Percentiles rank a stretch among this genome's conserved stretches.
These are phyloP conservation scores for Anguilla anguilla DNA, from an alignment of 2,797 vertebrate species.

Conservation along the genomic window DNA sequence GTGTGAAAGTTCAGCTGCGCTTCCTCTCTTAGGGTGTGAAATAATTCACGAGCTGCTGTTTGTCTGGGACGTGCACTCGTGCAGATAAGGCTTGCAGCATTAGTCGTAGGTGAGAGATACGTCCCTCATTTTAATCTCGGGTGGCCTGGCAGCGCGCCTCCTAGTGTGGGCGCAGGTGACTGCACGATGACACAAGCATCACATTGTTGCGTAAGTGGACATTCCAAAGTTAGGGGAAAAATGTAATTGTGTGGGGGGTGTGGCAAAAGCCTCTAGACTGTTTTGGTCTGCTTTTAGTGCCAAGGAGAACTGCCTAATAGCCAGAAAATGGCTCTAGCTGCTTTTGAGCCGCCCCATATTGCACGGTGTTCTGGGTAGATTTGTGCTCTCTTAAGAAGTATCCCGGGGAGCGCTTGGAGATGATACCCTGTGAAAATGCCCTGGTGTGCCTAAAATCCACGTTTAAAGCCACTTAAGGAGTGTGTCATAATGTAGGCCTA, in stretches of 20 bases:
- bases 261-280: no score
- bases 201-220: no score
- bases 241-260: no score
- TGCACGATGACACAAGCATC: no score
- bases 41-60: not conserved
- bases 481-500: not conserved
- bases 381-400: not conserved
- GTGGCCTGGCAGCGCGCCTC: not conserved
- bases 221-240: no score
- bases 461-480: not conserved
- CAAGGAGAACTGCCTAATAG: no score
- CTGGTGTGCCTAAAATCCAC: not conserved
- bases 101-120: not conserved
- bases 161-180: no score
- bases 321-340: not conserved
- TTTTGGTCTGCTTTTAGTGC: no score
- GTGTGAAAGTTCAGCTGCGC: not conserved
- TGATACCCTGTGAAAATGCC: not conserved
- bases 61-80: not conserved
- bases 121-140: not conserved
- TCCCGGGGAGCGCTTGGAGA: not conserved
- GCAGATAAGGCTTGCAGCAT: not conserved
- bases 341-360: not conserved
- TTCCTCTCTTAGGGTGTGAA: not conserved
- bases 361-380: not conserved